Evolutionary conservation across 2,113 vertebrate species (phyloP).

Genomic region (Antechinus flavipes): DNA sequence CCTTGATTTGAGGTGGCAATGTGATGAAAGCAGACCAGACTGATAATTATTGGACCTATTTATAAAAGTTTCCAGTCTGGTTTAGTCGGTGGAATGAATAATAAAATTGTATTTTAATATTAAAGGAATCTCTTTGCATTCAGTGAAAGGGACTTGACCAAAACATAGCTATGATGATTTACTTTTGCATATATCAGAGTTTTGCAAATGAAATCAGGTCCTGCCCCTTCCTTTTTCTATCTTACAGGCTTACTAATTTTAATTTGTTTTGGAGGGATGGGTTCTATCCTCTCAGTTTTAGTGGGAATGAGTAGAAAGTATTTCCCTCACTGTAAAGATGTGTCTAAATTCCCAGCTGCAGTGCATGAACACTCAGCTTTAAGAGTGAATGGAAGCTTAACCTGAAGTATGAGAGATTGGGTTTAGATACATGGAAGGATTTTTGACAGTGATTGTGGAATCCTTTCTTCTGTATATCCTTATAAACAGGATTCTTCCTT

Average conservation of each 20-base stretch:
- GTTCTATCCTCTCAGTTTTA: background rate
- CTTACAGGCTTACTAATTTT: background rate
- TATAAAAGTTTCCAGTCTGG: background rate
- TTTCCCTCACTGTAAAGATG: background rate
- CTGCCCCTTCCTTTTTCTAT: background rate
- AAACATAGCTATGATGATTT: background rate
- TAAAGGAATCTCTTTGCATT: background rate
- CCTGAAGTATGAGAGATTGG: background rate
- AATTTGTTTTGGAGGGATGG: background rate
- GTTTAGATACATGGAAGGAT: background rate
- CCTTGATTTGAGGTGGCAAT: background rate
- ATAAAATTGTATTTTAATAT: background rate
- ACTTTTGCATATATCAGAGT: background rate
- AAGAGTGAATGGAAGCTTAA: background rate
- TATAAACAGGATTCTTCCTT: conserved; percentile 14
- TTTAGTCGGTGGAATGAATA: background rate
- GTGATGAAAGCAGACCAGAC: background rate
- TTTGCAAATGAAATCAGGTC: background rate
- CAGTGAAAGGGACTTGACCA: background rate
- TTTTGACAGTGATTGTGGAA: background rate
- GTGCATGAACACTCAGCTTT: background rate
- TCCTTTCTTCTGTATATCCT: background rate
- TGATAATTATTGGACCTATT: background rate
- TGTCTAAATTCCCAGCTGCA: background rate
- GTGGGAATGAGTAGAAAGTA: background rate